Base-by-base conservation (phyloP, 2,113 vertebrate genomes). In the Salvator merianae region DNA sequence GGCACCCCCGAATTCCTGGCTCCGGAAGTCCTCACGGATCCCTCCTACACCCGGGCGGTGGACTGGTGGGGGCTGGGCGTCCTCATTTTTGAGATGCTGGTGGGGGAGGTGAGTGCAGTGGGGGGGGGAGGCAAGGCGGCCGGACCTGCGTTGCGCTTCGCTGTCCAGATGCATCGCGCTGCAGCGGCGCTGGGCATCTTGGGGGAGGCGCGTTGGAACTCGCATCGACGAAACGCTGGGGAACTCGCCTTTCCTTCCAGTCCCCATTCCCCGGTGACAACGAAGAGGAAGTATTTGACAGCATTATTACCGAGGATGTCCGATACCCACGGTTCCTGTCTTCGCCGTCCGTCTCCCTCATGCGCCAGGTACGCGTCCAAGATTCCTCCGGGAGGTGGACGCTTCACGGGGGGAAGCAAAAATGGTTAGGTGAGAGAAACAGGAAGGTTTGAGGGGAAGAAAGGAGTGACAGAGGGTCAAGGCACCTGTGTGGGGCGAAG, bases 41-140 rank as follows among this genome's bases (percentile, higher is more conserved):
- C 97, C 81, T 97, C 97, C 0, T 99, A 99, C 84, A 99, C 98
- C 0, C 95, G 98, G 8, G 98, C 98, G 0, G 98, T 99, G 91
- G 99, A 99, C 95, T 99, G 99, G 99, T 99, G 99, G 99, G 99
- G 98, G 47, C 93, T 99, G 90, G 98, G 99, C 0, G 98, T 99
- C 59, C 97, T 99, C 76, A 97, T 99, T 85, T 99, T 97, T 0
- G 98, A 99, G 96, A 99, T 99, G 99, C 95, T 99, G 14, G 97
- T 99, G 82, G 99, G 99, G 53, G 98, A 99, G 98, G 99, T 99
- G 77, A 95, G 97, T n/a, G 18, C n/a, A n/a, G n/a, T n/a, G 55
- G 55, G 20, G 43, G 6, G 5, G 6, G 43, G 43, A 47, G 43
- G 43, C 43, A 5, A 5, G 6, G 5, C 10, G 43, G 43, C 43